These are phyloP conservation scores for Caenorhabditis angaria DNA, from an alignment of 2,888 invertebrate species.

Conservation along the genomic window DNA sequence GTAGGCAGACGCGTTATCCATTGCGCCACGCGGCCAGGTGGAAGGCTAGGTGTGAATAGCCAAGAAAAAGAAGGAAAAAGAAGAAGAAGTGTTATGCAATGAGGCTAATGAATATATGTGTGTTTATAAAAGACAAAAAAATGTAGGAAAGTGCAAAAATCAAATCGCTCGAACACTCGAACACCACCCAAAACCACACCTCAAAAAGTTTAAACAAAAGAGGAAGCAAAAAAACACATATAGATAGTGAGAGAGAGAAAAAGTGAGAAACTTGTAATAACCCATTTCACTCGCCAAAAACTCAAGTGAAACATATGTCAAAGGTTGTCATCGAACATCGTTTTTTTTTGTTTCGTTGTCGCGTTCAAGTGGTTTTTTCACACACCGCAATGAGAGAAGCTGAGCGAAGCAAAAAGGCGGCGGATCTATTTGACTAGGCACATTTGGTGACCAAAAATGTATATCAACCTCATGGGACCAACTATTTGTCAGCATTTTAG, in stretches of 20 bases:
- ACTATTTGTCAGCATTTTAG: conserved; percentile 2
- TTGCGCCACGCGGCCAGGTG: conserved; percentile 67
- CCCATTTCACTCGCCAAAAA: background rate
- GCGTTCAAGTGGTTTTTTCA: background rate
- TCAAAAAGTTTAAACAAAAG: background rate
- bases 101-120: too few species aligned
- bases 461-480: background rate
- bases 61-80: too few species aligned
- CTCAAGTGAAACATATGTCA: background rate
- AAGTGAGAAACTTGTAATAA: background rate
- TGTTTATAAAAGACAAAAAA: too few species aligned
- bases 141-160: background rate
- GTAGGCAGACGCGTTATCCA: conserved; percentile 73
- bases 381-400: background rate
- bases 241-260: too few species aligned
- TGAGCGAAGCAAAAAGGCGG: too few species aligned
- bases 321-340: background rate
- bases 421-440: background rate
- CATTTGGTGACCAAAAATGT: conserved; percentile 4
- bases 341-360: background rate
- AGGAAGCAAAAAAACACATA: background rate
- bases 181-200: background rate
- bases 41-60: too few species aligned
- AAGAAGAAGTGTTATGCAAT: too few species aligned
- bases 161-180: background rate